Base-by-base conservation (phyloP, 1,140 invertebrate genomes). In the Euwallacea fornicatus region DNA sequence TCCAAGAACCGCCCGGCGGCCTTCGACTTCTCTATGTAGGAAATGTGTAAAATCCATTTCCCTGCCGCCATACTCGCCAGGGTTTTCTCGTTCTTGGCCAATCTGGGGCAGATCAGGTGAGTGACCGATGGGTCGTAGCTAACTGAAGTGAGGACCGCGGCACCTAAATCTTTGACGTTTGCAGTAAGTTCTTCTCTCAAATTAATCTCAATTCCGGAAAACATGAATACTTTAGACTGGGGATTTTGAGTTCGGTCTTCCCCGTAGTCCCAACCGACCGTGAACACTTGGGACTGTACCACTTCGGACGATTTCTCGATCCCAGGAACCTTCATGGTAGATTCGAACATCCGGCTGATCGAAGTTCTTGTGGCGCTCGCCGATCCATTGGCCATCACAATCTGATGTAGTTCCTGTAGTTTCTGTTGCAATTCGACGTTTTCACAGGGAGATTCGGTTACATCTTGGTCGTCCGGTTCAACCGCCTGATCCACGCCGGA, bases 41-140 rank as follows among this genome's bases (percentile, higher is more conserved):
- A 87, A 2, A 88, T 86, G 78, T 94, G 90, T 7, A 97, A 79
- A 2, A 97, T 85, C 94, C 93, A 96, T 78, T 93, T 92, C 33
- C 95, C 95, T 0, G 90, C 85, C 0, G 95, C 94, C 46, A 97
- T 88, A 74, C 89, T 90, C 2, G 89, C 88, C 2, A 97, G 83
- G 81, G 92, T 87, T 82, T 96, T 96, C 84, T 97, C 94, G 79
- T 93, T 95, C 73, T 93, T 87, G 11, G 86, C 84, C 0, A 90
- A 89, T 70, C 86, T 88, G 16, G 88, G 81, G 69, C 91, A 90
- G 33, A 97, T 81, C 7, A 96, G 81, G 82, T 97, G 94, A 0
- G 93, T 95, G 55, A 88, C 88, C 0, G 79, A 79, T 0, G 82
- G 77, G 79, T 95, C 92, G 76, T 89, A 90, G 74, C 85, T 84